These are phyloP conservation scores for Acanthurus tractus DNA, from an alignment of 2,797 vertebrate genomes.

Conservation along the genomic window DNA sequence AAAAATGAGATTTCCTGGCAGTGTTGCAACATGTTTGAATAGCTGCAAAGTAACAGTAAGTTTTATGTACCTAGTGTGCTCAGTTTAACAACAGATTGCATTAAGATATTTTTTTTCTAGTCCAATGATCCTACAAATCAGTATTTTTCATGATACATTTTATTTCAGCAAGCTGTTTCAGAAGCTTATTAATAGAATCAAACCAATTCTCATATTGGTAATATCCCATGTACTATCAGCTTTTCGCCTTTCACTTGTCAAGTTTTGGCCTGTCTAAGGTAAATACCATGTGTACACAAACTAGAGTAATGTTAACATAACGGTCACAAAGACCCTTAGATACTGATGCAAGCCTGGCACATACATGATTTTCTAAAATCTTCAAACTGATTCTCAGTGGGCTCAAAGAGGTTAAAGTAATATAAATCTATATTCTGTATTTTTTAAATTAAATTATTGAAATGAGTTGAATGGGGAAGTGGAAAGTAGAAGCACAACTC, in stretches of 20 bases:
- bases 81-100: neutral
- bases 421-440: neutral
- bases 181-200: constrained; percentile 13
- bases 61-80: constrained; percentile 4
- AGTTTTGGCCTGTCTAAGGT: constrained; percentile 22
- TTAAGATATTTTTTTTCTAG: neutral
- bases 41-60: neutral
- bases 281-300: constrained; percentile 22
- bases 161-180: neutral
- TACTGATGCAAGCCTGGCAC: neutral
- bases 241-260: constrained; percentile 36
- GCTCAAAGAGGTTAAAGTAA: neutral
- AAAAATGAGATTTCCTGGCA: neutral
- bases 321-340: constrained; percentile 18
- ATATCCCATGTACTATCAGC: neutral
- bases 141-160: neutral
- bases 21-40: constrained; percentile 37
- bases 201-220: neutral
- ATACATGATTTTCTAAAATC: neutral
- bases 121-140: constrained; percentile 4
- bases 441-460: too few species aligned
- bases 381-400: neutral
- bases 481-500: too few species aligned
- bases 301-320: constrained; percentile 24
- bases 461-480: too few species aligned